Percentiles rank a stretch among this genome's conserved stretches.
Evolutionary conservation across 2,797 vertebrate genomes (phyloP).

Genomic region (Manis pentadactyla): DNA sequence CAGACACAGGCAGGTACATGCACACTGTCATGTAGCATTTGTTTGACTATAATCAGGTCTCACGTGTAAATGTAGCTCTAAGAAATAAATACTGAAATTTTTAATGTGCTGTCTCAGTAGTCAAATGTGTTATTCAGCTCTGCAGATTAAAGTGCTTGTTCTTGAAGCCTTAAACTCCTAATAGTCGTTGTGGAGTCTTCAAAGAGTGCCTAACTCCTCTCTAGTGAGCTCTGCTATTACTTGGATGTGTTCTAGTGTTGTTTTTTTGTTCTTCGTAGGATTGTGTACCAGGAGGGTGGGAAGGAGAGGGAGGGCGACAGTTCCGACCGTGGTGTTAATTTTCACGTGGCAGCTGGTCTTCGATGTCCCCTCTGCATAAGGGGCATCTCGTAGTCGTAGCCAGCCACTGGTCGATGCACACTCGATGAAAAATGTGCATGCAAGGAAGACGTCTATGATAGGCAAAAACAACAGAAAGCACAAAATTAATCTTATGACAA

Average conservation of each 20-base stretch:
- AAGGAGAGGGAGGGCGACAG: no score
- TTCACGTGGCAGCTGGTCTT: no score
- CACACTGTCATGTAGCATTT: neutral
- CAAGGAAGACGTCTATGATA: conserved; percentile 92
- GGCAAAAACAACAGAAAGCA: no score
- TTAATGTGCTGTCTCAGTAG: neutral
- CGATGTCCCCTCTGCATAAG: no score
- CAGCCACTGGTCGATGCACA: conserved; percentile 99
- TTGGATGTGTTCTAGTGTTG: no score
- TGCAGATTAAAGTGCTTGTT: neutral
- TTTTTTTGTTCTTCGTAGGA: no score
- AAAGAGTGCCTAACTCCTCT: no score
- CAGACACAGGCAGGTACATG: neutral
- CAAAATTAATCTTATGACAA: no score
- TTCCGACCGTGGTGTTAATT: no score
- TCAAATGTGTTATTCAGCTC: neutral
- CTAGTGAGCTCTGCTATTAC: no score
- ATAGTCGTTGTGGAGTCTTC: neutral
- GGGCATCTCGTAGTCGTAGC: conserved; percentile 99
- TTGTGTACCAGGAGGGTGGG: no score
- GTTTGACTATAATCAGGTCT: neutral
- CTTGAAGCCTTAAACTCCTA: neutral
- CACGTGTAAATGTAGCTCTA: neutral
- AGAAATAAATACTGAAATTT: neutral
- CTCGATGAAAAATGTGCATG: conserved; percentile 99